These are phyloP conservation scores for Nemapogon koenigi DNA, from an alignment of 2,888 invertebrate species.

Conservation along the genomic window DNA sequence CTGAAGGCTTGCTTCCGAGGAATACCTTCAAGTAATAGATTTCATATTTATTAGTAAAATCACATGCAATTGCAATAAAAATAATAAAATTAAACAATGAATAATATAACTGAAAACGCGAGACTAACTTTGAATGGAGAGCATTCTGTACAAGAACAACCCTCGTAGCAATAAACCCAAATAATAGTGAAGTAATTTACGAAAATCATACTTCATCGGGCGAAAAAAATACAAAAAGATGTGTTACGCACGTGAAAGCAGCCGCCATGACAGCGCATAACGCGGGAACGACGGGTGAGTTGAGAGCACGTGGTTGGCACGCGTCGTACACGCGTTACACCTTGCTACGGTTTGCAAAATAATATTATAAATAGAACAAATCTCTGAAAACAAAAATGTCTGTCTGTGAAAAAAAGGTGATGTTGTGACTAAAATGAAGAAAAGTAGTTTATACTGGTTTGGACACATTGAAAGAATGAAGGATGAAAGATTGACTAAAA, in stretches of 20 bases:
- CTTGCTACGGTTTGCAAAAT: slow-evolving; percentile 42
- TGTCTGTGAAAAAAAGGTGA: no score
- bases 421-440: no score
- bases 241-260: slow-evolving; percentile 32
- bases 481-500: no score
- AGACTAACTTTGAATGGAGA: slow-evolving; percentile 5
- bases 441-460: no score
- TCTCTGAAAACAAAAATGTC: no score
- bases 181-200: slow-evolving; percentile 53
- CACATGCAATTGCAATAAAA: no score
- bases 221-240: slow-evolving; percentile 29
- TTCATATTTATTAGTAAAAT: no score
- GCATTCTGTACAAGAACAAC: background rate
- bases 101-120: slow-evolving; percentile 13
- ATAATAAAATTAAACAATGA: no score
- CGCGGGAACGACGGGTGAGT: slow-evolving; percentile 28
- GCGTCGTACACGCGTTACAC: slow-evolving; percentile 36
- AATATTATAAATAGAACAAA: no score
- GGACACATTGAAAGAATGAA: no score
- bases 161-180: slow-evolving; percentile 20
- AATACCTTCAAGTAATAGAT: no score
- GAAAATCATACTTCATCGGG: slow-evolving; percentile 37
- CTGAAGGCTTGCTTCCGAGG: no score
- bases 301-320: slow-evolving; percentile 34
- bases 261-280: slow-evolving; percentile 51